Conservation (phyloP, 2,888 invertebrate species). For the Hirtodrosophila histrioides region DNA sequence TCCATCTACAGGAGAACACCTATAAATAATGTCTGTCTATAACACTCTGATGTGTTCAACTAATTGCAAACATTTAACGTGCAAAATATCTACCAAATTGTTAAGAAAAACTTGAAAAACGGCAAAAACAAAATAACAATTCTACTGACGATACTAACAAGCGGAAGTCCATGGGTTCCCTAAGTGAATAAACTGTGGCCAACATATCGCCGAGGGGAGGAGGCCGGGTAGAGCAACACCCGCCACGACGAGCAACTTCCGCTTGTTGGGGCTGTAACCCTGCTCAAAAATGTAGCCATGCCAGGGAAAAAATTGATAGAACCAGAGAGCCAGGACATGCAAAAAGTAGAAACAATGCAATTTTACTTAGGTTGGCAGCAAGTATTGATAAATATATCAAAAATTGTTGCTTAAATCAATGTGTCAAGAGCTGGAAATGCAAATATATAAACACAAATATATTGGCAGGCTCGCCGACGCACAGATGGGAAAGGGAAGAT, state of each 20-base stretch:
- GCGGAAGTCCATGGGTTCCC: conserved; percentile 66
- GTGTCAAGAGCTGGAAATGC: conserved; percentile 57
- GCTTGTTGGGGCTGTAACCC: conserved; percentile 38
- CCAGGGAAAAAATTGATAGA: not conserved
- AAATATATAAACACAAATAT: conserved; percentile 49
- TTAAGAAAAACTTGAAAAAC: conserved; percentile 23
- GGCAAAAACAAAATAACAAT: conserved; percentile 8
- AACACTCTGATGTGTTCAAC: conserved; percentile 13
- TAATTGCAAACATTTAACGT: conserved; percentile 57
- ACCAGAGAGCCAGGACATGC: not conserved
- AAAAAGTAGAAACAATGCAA: conserved; percentile 50
- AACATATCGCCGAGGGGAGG: conserved; percentile 29
- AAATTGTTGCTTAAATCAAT: conserved; percentile 69
- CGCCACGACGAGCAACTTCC: conserved; percentile 56
- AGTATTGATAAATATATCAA: conserved; percentile 68
- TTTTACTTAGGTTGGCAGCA: conserved; percentile 56
- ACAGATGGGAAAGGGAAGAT: conserved; percentile 34
- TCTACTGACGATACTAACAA: conserved; percentile 41
- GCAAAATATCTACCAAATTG: conserved; percentile 41
- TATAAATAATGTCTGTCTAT: not conserved
- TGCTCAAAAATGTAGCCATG: conserved; percentile 23
- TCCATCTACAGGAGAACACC: not conserved
- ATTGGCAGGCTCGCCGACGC: conserved; percentile 61
- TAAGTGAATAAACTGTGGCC: conserved; percentile 75
- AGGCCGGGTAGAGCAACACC: conserved; percentile 24